These are phyloP conservation scores for Hesperophylax magnus DNA, from an alignment of 1,140 invertebrate genomes.

Conservation along the genomic window DNA sequence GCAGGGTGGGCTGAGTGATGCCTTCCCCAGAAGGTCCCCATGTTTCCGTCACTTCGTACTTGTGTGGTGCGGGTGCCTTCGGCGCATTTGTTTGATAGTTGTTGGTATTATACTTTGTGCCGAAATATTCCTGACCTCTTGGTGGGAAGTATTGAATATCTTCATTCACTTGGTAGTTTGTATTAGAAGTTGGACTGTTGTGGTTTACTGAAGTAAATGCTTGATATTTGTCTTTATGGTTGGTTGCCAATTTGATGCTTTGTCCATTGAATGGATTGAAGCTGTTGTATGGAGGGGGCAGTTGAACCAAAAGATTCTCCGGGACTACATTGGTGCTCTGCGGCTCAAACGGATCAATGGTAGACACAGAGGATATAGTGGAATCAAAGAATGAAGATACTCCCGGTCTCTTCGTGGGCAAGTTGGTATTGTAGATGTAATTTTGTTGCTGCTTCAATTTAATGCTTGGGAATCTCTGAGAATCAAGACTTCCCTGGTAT, in stretches of 20 bases:
- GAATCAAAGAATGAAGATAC: slow-evolving; percentile 53
- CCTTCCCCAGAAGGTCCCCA: slow-evolving; percentile 58
- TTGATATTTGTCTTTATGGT: slow-evolving; percentile 44
- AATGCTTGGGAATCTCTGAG: slow-evolving; percentile 28
- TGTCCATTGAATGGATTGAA: slow-evolving; percentile 38
- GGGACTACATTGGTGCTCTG: slow-evolving; percentile 54
- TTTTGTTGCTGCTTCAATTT: slow-evolving; percentile 59
- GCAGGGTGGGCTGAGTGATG: slow-evolving; percentile 55
- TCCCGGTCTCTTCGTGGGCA: slow-evolving; percentile 58
- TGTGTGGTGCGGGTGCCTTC: slow-evolving; percentile 54
- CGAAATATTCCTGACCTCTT: slow-evolving; percentile 50
- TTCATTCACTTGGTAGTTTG: slow-evolving; percentile 45
- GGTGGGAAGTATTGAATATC: slow-evolving; percentile 50
- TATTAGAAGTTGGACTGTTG: slow-evolving; percentile 7
- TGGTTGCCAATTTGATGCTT: slow-evolving; percentile 17
- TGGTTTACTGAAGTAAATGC: slow-evolving; percentile 32
- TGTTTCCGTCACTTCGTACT: slow-evolving; percentile 67
- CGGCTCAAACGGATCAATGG: slow-evolving; percentile 49
- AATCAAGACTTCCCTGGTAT: slow-evolving; percentile 51
- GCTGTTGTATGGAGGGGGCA: slow-evolving; percentile 52
- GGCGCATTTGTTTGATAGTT: slow-evolving; percentile 23
- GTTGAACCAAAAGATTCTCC: slow-evolving; percentile 51
- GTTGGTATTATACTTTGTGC: slow-evolving; percentile 44
- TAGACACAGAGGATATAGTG: slow-evolving; percentile 36
- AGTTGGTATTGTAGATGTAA: slow-evolving; percentile 63